These are phyloP conservation scores for Spongilla lacustris DNA, from an alignment of 37 sponge, comb jelly and placozoan genomes.

Conservation along the genomic window DNA sequence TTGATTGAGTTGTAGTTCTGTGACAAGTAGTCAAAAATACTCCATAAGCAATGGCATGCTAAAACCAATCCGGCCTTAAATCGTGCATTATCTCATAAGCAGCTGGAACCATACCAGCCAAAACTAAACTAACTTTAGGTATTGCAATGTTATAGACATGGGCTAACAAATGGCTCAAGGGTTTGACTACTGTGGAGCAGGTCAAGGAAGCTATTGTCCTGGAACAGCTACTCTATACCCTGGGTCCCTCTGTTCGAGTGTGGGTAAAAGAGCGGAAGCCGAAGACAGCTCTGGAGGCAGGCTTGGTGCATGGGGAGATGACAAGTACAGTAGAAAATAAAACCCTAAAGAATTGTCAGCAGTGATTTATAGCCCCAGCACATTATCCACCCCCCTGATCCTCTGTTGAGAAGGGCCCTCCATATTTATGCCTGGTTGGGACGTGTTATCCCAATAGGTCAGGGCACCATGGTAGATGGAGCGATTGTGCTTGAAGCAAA, in stretches of 20 bases:
- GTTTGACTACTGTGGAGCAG: too few relatives aligned
- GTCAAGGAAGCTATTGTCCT: too few relatives aligned
- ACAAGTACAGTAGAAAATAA: too few relatives aligned
- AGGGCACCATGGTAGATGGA: slow-evolving; percentile 12
- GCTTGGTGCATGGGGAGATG: too few relatives aligned
- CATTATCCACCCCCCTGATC: slow-evolving; percentile 14
- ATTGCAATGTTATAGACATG: too few relatives aligned
- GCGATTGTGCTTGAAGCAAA: slow-evolving; percentile 22
- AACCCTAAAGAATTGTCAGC: background rate
- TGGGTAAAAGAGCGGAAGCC: too few relatives aligned
- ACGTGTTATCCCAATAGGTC: slow-evolving; percentile 33
- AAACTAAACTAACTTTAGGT: too few relatives aligned
- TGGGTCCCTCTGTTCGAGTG: too few relatives aligned
- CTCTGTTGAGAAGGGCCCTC: slow-evolving; percentile 28
- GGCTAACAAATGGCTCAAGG: too few relatives aligned
- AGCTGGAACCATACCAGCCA: background rate
- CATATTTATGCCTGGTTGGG: slow-evolving; percentile 17
- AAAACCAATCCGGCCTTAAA: slow-evolving; percentile 10
- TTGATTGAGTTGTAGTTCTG: too few relatives aligned
- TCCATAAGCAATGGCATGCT: background rate
- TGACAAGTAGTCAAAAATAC: background rate
- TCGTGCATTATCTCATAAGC: background rate
- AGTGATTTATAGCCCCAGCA: background rate
- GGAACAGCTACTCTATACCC: too few relatives aligned
- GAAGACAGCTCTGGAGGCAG: too few relatives aligned